Evolutionary conservation across 2,888 invertebrate species (phyloP).

Genomic region (Drosophila austrosaltans): DNA sequence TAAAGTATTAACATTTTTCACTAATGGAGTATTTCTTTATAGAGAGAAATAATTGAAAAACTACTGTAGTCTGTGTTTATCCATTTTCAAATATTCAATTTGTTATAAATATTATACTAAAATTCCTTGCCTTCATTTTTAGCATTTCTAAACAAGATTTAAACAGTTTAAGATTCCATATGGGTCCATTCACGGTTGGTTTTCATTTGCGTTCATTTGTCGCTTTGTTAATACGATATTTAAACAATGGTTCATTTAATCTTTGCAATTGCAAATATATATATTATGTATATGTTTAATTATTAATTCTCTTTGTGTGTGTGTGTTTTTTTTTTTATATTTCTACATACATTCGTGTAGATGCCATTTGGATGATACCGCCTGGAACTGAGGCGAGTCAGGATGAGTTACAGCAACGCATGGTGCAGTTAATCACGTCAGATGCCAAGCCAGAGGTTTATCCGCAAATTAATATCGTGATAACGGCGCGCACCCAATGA

Average conservation of each 20-base stretch:
- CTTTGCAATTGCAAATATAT: conserved; percentile 9
- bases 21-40: no score
- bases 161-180: no score
- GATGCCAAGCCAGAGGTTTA: conserved; percentile 80
- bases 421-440: conserved; percentile 82
- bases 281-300: neutral
- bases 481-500: conserved; percentile 83
- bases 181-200: neutral
- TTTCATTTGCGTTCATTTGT: neutral
- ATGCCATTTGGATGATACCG: conserved; percentile 84
- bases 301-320: neutral
- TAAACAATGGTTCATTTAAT: conserved; percentile 16
- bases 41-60: no score
- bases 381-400: conserved; percentile 80
- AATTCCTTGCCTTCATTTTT: no score
- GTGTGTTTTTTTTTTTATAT: neutral
- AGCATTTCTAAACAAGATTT: no score
- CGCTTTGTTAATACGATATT: neutral
- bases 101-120: no score
- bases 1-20: no score
- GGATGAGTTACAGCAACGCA: conserved; percentile 82
- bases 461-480: conserved; percentile 84
- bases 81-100: no score
- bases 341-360: conserved; percentile 70
- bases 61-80: no score